A percentile compares a stretch with the other conserved stretches of the same genome.
These are phyloP conservation scores for Pyrrhosoma nymphula DNA, from an alignment of 2,888 invertebrate species.

Conservation along the genomic window DNA sequence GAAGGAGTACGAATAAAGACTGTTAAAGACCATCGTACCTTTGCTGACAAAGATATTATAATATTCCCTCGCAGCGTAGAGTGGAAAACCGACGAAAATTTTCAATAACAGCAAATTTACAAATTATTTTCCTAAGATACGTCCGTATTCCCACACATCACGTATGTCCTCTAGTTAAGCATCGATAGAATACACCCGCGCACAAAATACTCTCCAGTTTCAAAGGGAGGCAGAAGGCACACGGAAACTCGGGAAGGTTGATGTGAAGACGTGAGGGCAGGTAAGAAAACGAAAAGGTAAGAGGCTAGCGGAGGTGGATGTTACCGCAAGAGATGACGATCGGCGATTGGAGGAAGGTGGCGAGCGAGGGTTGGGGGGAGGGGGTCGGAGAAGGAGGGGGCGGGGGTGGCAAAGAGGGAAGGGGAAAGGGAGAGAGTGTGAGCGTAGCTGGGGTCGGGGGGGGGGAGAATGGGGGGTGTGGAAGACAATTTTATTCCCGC, in stretches of 20 bases:
- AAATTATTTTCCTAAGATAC: too few species aligned
- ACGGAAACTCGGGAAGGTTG: background rate
- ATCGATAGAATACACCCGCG: too few species aligned
- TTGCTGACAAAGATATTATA: too few species aligned
- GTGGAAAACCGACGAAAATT: too few species aligned
- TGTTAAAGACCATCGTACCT: too few species aligned
- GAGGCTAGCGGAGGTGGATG: background rate
- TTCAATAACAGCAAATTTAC: too few species aligned
- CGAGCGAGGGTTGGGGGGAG: background rate
- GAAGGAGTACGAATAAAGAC: too few species aligned
- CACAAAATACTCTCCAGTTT: too few species aligned
- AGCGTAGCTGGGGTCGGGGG: too few species aligned
- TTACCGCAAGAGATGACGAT: background rate
- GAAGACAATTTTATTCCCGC: conserved; percentile 37
- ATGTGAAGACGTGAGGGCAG: background rate
- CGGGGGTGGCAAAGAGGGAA: background rate
- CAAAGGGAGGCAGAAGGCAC: background rate
- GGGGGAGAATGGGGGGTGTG: background rate
- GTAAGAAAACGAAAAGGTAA: background rate
- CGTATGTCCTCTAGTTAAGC: too few species aligned
- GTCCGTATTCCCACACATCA: too few species aligned
- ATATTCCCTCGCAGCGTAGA: too few species aligned
- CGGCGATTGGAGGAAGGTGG: background rate
- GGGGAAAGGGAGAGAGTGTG: background rate
- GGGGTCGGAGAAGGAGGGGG: background rate